phyloP scores from a whole-genome alignment of 2,888 invertebrate species.

The Agonopterix arenella region DNA sequence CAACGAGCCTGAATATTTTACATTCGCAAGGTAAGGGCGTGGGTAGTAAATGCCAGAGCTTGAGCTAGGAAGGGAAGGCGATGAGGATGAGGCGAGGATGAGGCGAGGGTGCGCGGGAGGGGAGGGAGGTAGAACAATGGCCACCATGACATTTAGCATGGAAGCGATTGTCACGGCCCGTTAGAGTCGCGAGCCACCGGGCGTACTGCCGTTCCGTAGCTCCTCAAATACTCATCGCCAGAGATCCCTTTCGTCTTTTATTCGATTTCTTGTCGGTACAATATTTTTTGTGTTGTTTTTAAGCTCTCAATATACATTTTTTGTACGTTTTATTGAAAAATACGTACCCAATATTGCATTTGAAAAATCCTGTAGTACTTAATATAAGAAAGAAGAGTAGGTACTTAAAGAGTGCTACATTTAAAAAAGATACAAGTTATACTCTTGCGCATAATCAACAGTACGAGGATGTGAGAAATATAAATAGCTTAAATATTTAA shows the following conservation, averaged over 20 bases:
- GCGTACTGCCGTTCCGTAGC: constrained; percentile 54
- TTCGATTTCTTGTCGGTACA: constrained; percentile 21
- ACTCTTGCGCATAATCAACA: constrained; percentile 30
- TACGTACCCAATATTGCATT: too few species aligned
- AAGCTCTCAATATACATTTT: too few species aligned
- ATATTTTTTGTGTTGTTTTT: neutral
- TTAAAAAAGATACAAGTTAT: constrained; percentile 1
- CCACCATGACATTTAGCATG: constrained; percentile 76
- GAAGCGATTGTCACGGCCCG: constrained; percentile 73
- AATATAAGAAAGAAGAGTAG: too few species aligned
- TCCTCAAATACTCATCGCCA: constrained; percentile 48
- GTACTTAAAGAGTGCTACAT: too few species aligned
- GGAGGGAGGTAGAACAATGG: constrained; percentile 60
- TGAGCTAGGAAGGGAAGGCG: constrained; percentile 38
- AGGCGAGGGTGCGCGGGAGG: constrained; percentile 22
- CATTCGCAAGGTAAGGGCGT: constrained; percentile 46
- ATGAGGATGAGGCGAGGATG: constrained; percentile 43
- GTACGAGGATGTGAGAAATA: constrained; percentile 43
- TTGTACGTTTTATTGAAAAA: too few species aligned
- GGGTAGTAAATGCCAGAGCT: constrained; percentile 63
- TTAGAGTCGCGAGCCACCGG: constrained; percentile 57
- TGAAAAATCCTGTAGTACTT: too few species aligned
- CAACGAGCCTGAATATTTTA: constrained; percentile 40
- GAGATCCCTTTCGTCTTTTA: constrained; percentile 30
- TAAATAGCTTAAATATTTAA: constrained; percentile 67